phyloP scores from a whole-genome alignment of 2,797 vertebrate genomes.

The Galagoides demidoff region DNA sequence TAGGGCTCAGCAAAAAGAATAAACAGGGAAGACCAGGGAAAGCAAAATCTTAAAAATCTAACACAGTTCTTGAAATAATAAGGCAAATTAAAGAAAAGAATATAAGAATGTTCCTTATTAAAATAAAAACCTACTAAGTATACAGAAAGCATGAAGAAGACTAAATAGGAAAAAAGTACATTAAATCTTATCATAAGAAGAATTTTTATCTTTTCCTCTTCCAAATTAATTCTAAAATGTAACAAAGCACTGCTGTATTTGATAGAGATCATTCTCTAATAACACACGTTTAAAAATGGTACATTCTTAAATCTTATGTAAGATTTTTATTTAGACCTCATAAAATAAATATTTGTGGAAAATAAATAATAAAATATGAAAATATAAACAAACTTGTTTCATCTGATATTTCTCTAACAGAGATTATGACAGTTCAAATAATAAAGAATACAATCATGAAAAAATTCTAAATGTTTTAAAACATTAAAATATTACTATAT shows the following conservation, averaged over 20 bases:
- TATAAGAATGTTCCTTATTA: neutral
- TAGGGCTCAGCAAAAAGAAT: slow-evolving; percentile 9
- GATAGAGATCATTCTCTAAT: neutral
- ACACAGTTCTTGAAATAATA: slow-evolving; percentile 48
- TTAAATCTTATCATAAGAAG: neutral
- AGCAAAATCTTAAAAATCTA: slow-evolving; percentile 51
- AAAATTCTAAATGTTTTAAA: slow-evolving; percentile 21
- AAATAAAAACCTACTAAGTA: neutral
- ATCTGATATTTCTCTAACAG: neutral
- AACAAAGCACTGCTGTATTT: neutral
- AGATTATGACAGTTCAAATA: slow-evolving; percentile 18
- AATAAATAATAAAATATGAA: slow-evolving; percentile 41
- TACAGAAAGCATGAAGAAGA: slow-evolving; percentile 32
- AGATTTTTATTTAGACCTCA: slow-evolving; percentile 28
- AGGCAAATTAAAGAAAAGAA: neutral
- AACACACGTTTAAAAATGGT: neutral
- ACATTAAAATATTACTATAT: slow-evolving; percentile 18
- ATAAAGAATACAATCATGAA: slow-evolving; percentile 22
- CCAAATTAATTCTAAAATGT: slow-evolving; percentile 5
- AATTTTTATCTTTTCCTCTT: neutral
- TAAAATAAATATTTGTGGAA: slow-evolving; percentile 25
- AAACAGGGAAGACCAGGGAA: neutral
- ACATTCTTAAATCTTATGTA: neutral
- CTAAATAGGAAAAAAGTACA: neutral
- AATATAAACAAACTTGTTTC: neutral